phyloP scores from a whole-genome alignment of 2,888 invertebrate species.

The Gandaritis pyraliata region DNA sequence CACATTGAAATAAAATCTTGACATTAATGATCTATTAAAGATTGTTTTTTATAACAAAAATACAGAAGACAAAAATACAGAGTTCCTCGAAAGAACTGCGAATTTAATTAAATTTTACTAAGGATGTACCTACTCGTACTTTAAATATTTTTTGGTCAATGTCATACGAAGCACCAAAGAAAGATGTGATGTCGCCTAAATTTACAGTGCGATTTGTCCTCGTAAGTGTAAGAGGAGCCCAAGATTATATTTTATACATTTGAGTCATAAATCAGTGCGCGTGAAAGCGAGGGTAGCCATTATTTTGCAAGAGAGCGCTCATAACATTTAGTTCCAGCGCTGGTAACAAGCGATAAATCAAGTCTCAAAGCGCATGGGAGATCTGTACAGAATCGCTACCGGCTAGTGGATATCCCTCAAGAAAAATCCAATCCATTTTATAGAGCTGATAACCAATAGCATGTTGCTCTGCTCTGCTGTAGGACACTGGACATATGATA shows the following conservation, averaged over 20 bases:
- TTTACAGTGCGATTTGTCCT: slow-evolving; percentile 30
- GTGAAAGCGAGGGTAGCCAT: slow-evolving; percentile 51
- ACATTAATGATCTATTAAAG: slow-evolving; percentile 9
- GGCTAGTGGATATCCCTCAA: slow-evolving; percentile 36
- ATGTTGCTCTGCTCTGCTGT: no score
- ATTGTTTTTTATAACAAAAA: slow-evolving; percentile 2
- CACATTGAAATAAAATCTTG: slow-evolving; percentile 15
- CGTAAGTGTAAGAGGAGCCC: slow-evolving; percentile 25
- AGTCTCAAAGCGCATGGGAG: slow-evolving; percentile 67
- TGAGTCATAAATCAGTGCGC: slow-evolving; percentile 40
- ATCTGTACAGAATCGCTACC: slow-evolving; percentile 63
- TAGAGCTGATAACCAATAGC: no score
- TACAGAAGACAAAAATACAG: background rate
- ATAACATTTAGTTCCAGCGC: slow-evolving; percentile 55
- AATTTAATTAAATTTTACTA: no score
- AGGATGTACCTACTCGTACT: no score
- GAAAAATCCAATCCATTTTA: background rate
- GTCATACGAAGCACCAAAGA: background rate
- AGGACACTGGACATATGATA: no score
- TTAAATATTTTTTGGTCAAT: background rate
- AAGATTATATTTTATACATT: slow-evolving; percentile 34
- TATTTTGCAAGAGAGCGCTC: slow-evolving; percentile 50
- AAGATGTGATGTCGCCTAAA: slow-evolving; percentile 8
- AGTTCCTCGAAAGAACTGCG: background rate
- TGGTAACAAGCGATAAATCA: slow-evolving; percentile 68